Evolutionary conservation across 2,113 vertebrate species (phyloP), one percentile per base, ranked within the genome.

Genomic region (Lutjanus erythropterus): DNA sequence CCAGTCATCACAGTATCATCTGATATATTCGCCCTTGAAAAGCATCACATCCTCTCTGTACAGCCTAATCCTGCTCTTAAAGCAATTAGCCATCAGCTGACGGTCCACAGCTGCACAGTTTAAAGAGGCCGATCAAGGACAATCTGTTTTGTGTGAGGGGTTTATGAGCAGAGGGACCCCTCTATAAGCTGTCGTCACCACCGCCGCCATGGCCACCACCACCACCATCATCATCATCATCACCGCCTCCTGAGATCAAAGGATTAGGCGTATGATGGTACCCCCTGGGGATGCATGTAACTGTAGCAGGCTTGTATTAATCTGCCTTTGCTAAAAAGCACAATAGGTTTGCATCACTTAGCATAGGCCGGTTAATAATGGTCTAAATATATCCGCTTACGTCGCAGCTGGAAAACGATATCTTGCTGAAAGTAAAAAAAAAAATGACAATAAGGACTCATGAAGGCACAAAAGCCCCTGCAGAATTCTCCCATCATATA

Each of bases 291-390:
- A 49, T 15, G 47, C 59, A 25, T 56, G 70, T 62, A 79, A 71
- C 66, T 9, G 1, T 35, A 78, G 66, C 68, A 55, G 80, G 80
- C 65, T 86, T 29, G n/a, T 42, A 44, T 70, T 91, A 91, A 92
- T 91, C 90, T 69, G 66, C 42, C 55, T 56, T n/a, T 31, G 19
- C 41, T 66, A 42, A 83, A 91, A 86, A 79, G 83, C 78, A 86
- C 84, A 91, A 75, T 62, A 74, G 25, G 68, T 84, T 77, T 44
- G 62, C 39, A 1, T 76, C 62, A 64, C 52, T 78, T 60, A 50
- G 31, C 31, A 7, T 25, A 76, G 60, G 71, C 80, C 5, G 15
- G 81, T 71, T 85, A 84, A 90, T 90, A 65, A 82, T 39, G 50
- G 10, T 37, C 61, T 69, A 47, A 86, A 85, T 55, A 83, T 61